Conservation (phyloP, 2,797 vertebrate genomes). For the Falco columbarius region DNA sequence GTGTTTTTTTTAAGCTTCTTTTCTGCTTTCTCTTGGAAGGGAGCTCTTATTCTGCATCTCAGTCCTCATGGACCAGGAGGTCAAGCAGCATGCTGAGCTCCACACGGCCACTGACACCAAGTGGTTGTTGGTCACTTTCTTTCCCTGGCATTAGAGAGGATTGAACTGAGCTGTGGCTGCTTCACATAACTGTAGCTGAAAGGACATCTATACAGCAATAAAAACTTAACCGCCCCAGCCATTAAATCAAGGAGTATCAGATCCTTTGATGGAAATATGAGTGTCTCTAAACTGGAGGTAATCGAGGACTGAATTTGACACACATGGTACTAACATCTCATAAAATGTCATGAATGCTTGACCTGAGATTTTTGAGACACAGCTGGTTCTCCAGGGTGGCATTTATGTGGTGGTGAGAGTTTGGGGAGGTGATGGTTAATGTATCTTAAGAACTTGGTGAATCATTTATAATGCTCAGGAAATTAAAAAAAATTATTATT, state of each 20-base stretch:
- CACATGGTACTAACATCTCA: not conserved
- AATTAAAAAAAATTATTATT: too few relatives aligned
- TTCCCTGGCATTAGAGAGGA: not conserved
- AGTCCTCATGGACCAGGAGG: not conserved
- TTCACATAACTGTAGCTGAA: not conserved
- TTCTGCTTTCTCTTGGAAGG: not conserved
- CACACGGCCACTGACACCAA: not conserved
- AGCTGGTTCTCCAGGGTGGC: constrained; percentile 20
- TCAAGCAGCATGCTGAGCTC: not conserved
- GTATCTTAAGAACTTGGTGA: not conserved
- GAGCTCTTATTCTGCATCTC: not conserved
- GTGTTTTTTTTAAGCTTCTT: not conserved
- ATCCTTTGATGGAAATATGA: constrained; percentile 48
- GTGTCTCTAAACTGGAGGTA: constrained; percentile 15
- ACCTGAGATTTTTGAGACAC: not conserved
- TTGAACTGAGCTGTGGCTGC: not conserved
- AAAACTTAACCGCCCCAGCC: not conserved
- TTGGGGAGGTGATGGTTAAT: not conserved
- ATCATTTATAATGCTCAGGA: not conserved
- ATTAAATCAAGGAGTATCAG: constrained; percentile 24
- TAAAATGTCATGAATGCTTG: constrained; percentile 4
- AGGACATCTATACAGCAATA: not conserved
- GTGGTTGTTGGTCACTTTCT: not conserved
- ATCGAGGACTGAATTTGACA: constrained; percentile 28
- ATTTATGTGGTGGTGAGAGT: not conserved